Evolutionary conservation across 2,888 invertebrate species (phyloP).

Genomic region (Amphipyra tragopoginis): DNA sequence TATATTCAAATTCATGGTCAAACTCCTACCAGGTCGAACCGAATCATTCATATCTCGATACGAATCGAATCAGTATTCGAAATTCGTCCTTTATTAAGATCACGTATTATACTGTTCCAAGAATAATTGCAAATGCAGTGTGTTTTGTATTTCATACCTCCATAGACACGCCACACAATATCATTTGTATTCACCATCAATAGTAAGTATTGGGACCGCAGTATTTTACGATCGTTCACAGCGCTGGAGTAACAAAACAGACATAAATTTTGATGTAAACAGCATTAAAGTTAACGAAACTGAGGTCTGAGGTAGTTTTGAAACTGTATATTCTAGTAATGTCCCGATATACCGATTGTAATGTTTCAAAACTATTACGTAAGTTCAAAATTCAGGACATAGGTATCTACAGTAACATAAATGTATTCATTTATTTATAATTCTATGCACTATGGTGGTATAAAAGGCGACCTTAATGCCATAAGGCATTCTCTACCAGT

Average conservation of each 20-base stretch:
- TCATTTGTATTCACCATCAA: slow-evolving; percentile 66
- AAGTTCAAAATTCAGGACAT: not conserved
- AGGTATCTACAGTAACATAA: no score
- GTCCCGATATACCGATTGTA: slow-evolving; percentile 7
- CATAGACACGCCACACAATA: slow-evolving; percentile 43
- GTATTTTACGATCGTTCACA: slow-evolving; percentile 51
- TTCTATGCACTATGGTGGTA: no score
- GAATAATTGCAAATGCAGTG: slow-evolving; percentile 60
- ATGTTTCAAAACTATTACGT: slow-evolving; percentile 3
- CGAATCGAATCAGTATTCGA: slow-evolving; percentile 49
- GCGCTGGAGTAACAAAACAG: slow-evolving; percentile 35
- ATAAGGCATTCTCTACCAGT: no score
- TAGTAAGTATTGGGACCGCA: slow-evolving; percentile 50
- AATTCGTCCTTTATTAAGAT: slow-evolving; percentile 17
- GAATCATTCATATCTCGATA: slow-evolving; percentile 31
- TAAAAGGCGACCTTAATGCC: no score
- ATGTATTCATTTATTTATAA: no score
- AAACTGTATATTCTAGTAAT: slow-evolving; percentile 31
- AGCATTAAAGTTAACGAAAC: slow-evolving; percentile 38
- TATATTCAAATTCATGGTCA: slow-evolving; percentile 17
- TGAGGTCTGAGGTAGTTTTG: slow-evolving; percentile 21
- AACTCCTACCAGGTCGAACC: slow-evolving; percentile 5
- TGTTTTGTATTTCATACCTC: slow-evolving; percentile 32
- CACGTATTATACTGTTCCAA: slow-evolving; percentile 58
- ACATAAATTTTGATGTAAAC: slow-evolving; percentile 48